These are phyloP conservation scores for Micromesistius poutassou DNA, from an alignment of 2,797 vertebrate genomes.

Conservation along the genomic window DNA sequence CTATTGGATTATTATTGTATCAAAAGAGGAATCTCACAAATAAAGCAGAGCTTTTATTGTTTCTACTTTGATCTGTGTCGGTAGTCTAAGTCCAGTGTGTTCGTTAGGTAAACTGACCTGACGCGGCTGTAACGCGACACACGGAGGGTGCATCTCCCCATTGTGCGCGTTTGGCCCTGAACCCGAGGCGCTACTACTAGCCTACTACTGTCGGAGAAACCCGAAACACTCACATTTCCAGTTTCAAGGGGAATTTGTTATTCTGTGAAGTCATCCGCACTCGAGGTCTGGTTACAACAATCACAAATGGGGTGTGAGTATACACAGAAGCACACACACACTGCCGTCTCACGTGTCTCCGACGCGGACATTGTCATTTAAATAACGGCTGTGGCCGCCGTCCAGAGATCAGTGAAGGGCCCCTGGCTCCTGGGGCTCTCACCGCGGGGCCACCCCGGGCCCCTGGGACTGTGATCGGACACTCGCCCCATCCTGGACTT, in stretches of 20 bases:
- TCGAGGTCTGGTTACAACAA: background rate
- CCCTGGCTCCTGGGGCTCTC: too few species aligned
- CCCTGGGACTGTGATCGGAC: too few species aligned
- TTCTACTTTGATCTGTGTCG: conserved; percentile 39
- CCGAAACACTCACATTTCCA: conserved; percentile 34
- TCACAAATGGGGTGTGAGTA: background rate
- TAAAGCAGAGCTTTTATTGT: conserved; percentile 60
- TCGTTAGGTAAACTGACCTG: conserved; percentile 11
- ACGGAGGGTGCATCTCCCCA: conserved; percentile 18
- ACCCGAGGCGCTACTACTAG: too few species aligned
- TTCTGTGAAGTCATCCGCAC: background rate
- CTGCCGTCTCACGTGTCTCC: background rate
- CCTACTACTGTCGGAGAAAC: conserved; percentile 27
- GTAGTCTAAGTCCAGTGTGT: conserved; percentile 30
- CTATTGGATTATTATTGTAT: conserved; percentile 48
- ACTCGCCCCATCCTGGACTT: too few species aligned
- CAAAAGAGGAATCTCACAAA: conserved; percentile 52
- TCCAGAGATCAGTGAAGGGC: background rate
- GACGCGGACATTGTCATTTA: background rate
- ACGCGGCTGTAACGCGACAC: conserved; percentile 32
- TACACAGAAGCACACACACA: background rate
- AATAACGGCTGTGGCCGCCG: background rate
- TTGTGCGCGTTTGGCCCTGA: background rate
- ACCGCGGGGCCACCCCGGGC: too few species aligned
- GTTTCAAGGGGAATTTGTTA: conserved; percentile 15